Conservation (phyloP, 2,888 invertebrate species). For the Luperina testacea region DNA sequence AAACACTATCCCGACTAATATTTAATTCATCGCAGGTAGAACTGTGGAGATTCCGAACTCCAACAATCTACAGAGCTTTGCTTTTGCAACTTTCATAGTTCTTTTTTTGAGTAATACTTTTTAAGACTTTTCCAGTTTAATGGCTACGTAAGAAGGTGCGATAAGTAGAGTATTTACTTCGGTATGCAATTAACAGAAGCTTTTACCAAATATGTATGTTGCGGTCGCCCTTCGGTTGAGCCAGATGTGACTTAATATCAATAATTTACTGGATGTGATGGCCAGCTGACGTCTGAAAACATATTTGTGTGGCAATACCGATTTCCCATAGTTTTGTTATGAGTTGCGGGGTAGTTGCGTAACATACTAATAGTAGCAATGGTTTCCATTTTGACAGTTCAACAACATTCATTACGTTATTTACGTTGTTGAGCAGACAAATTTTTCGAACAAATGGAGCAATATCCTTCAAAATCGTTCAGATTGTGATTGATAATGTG, state of each 20-base stretch:
- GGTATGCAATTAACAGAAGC: conserved; percentile 23
- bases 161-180: conserved; percentile 31
- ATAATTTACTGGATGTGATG: conserved; percentile 27
- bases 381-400: not conserved
- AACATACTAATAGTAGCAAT: not conserved
- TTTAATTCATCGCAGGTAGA: conserved; percentile 57
- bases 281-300: conserved; percentile 19
- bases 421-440: not conserved
- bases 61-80: conserved; percentile 44
- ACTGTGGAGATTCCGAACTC: conserved; percentile 21
- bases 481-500: too few species aligned
- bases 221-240: conserved; percentile 2
- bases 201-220: conserved; percentile 22
- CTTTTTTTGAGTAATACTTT: conserved; percentile 27
- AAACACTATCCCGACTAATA: conserved; percentile 48
- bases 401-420: not conserved
- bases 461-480: too few species aligned
- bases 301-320: conserved; percentile 22
- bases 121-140: conserved; percentile 36
- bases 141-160: conserved; percentile 28
- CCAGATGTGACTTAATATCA: conserved; percentile 43
- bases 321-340: conserved; percentile 11
- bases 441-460: too few species aligned
- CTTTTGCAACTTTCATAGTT: conserved; percentile 48
- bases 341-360: not conserved